phyloP scores from a whole-genome alignment of 2,888 invertebrate genomes.

The Catotricha subobsoleta region DNA sequence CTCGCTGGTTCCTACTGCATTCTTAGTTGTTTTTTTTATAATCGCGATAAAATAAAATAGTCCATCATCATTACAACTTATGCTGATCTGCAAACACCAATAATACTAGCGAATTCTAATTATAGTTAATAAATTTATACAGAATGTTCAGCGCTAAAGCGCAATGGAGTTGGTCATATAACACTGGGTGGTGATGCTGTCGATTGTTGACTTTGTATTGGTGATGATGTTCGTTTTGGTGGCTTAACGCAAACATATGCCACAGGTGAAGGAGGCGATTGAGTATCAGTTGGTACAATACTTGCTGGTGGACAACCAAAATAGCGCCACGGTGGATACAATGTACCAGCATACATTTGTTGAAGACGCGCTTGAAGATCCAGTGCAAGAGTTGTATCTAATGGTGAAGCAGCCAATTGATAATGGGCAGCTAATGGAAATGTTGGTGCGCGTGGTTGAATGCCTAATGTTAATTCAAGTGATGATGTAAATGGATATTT shows the following conservation, averaged over 20 bases:
- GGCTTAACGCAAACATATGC: conserved; percentile 25
- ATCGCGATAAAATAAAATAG: no score
- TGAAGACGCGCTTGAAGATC: conserved; percentile 28
- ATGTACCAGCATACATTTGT: conserved; percentile 28
- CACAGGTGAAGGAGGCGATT: conserved; percentile 23
- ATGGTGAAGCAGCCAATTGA: conserved; percentile 14
- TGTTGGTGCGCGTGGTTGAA: conserved; percentile 19
- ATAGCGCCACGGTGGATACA: conserved; percentile 30
- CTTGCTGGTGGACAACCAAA: conserved; percentile 21
- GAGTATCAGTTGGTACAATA: conserved; percentile 25
- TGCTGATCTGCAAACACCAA: no score
- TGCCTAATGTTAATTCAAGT: conserved; percentile 23
- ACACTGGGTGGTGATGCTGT: conserved; percentile 21
- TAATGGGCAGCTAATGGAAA: conserved; percentile 20
- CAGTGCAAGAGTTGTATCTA: conserved; percentile 28
- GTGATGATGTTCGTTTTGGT: conserved; percentile 22
- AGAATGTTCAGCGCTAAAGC: conserved; percentile 22
- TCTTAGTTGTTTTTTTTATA: no score
- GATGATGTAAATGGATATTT: conserved; percentile 27
- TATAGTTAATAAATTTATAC: neutral
- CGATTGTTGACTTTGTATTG: conserved; percentile 2
- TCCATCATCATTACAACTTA: no score
- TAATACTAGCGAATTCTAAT: no score
- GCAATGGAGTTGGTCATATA: conserved; percentile 32
- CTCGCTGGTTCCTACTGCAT: no score